Evolutionary conservation across 2,888 invertebrate genomes (phyloP), one percentile per base, ranked within the genome.

Genomic region (Norana najaformis): DNA sequence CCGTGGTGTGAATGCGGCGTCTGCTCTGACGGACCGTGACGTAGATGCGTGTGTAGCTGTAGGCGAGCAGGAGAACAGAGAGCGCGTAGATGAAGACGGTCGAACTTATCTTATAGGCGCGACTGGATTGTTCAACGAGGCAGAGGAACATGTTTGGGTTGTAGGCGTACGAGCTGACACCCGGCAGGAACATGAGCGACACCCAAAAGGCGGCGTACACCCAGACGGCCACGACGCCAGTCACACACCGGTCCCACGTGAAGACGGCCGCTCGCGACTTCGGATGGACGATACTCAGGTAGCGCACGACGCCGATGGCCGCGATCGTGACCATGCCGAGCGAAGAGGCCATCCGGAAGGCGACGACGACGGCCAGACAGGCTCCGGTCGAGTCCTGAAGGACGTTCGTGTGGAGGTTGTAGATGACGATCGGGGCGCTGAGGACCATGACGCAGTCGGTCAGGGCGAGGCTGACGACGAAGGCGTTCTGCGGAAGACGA

Each of bases 261-360:
- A 89, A 89, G 20, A 34, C 41, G 11, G 89, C 47, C 69, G 37
- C 35, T 14, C 35, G 18, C 41, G 47, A 36, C 69, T 53, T 89
- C 13, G 47, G 37, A 53, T 89, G 89, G 35, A 89, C 89, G 41
- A 89, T 89, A 35, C 89, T 47, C 34, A 89, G 35, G 89, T 89
- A 89, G 89, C 89, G 89, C 8, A 89, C 53, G 89, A 89, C 35
- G 11, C 89, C 89, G 53, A 89, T 89, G 53, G 89, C 37, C 34
- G 89, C 41, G 34, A 89, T 89, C 30, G 89, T 89, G 35, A 89
- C 53, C 69, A 89, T 53, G 35, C 69, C 89, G 35, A 89, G 35
- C 6, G 53, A 47, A 35, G 82, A 47, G 69, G 89, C 41, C 20
- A 89, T 5, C 18, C 89, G 41, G 47, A 89, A 37, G 69, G 53